These are phyloP conservation scores for Acipenser ruthenus DNA, from an alignment of 2,797 vertebrate genomes.

Conservation along the genomic window DNA sequence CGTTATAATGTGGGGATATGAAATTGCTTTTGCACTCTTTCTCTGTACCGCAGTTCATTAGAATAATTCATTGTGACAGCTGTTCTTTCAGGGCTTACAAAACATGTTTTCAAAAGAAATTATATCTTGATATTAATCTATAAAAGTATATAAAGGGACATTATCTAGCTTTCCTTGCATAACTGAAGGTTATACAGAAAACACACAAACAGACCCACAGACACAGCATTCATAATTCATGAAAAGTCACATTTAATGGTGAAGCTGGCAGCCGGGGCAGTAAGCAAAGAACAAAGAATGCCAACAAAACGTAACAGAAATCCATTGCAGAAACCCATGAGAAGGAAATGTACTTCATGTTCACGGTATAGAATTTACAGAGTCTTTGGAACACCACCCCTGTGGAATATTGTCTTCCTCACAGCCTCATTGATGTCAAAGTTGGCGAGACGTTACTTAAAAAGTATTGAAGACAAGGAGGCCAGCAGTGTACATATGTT, in stretches of 20 bases:
- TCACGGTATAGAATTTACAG: slow-evolving; percentile 34
- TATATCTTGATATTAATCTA: slow-evolving; percentile 35
- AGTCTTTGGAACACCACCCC: slow-evolving; percentile 41
- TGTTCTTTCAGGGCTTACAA: slow-evolving; percentile 31
- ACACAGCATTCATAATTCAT: slow-evolving; percentile 47
- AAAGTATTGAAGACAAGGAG: slow-evolving; percentile 26
- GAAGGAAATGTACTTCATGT: slow-evolving; percentile 35
- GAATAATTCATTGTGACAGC: slow-evolving; percentile 35
- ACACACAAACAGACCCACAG: slow-evolving; percentile 25
- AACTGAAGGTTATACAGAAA: slow-evolving; percentile 30
- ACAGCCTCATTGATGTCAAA: slow-evolving; percentile 37
- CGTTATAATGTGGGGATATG: slow-evolving; percentile 25
- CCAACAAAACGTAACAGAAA: slow-evolving; percentile 21
- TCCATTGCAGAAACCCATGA: slow-evolving; percentile 24
- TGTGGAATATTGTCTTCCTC: slow-evolving; percentile 43
- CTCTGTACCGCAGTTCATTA: slow-evolving; percentile 33
- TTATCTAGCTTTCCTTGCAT: slow-evolving; percentile 27
- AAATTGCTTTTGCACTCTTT: slow-evolving; percentile 25
- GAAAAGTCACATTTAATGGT: slow-evolving; percentile 39
- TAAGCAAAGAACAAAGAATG: slow-evolving; percentile 32
- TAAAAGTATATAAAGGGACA: slow-evolving; percentile 23
- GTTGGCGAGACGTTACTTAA: slow-evolving; percentile 27
- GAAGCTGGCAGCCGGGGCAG: slow-evolving; percentile 28
- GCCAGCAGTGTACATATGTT: slow-evolving; percentile 32
- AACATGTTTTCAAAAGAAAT: slow-evolving; percentile 35